Evolutionary conservation across 1,140 invertebrate species (phyloP).

Genomic region (Zaprionus camerounensis): DNA sequence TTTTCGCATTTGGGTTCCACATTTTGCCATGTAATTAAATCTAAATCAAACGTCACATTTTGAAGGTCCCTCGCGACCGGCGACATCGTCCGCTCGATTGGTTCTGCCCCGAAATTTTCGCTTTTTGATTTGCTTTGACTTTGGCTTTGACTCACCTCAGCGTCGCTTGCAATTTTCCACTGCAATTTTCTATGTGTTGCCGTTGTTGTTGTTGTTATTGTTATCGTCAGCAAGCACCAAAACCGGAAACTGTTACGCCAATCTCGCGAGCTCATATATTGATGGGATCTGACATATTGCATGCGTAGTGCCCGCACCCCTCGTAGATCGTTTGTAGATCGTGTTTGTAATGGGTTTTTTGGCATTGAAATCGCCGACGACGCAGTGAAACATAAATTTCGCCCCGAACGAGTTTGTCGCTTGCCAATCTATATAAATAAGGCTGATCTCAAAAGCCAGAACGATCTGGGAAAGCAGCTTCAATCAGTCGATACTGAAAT

Average conservation of each 20-base stretch:
- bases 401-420: conserved; percentile 26
- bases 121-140: conserved; percentile 47
- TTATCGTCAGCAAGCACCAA: conserved; percentile 39
- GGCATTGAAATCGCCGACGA: conserved; percentile 65
- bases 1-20: conserved; percentile 39
- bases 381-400: conserved; percentile 38
- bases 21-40: conserved; percentile 78
- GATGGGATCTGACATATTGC: conserved; percentile 68
- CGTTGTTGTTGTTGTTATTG: conserved; percentile 24
- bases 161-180: conserved; percentile 42
- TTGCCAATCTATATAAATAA: conserved; percentile 37
- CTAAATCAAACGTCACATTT: conserved; percentile 82
- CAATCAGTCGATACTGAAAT: conserved; percentile 11
- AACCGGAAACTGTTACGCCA: conserved; percentile 76
- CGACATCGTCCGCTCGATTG: conserved; percentile 71
- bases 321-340: conserved; percentile 25
- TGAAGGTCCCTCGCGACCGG: conserved; percentile 62
- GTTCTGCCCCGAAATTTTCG: conserved; percentile 58
- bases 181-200: conserved; percentile 39
- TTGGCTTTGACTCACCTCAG: conserved; percentile 61
- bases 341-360: conserved; percentile 76
- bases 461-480: conserved; percentile 21
- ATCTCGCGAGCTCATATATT: conserved; percentile 71
- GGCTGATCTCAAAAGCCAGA: conserved; percentile 14
- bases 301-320: neutral